phyloP scores from a whole-genome alignment of 2,113 vertebrate species.

The Prochilodus magdalenae region DNA sequence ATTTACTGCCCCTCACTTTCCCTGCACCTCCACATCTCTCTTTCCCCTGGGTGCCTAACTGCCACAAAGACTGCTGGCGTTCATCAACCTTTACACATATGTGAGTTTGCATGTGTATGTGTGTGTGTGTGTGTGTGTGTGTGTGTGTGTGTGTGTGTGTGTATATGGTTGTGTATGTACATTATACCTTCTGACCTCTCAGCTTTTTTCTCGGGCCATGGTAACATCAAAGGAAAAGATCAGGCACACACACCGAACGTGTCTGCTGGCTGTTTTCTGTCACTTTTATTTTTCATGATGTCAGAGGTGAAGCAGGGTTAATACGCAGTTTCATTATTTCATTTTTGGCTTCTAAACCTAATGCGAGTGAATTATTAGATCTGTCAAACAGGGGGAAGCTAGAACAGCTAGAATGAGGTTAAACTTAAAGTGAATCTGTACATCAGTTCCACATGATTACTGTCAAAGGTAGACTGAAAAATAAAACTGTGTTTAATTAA shows the following conservation, averaged over 20 bases:
- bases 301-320: neutral
- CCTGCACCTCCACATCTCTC: neutral
- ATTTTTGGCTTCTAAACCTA: neutral
- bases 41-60: conserved; percentile 2
- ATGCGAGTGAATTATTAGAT: neutral
- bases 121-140: conserved; percentile 7
- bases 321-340: neutral
- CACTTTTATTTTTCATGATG: neutral
- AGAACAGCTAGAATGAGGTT: too few relatives aligned
- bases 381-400: too few relatives aligned
- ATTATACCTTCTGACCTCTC: neutral
- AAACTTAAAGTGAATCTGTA: too few relatives aligned
- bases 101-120: neutral
- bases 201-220: neutral
- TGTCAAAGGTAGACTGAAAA: too few relatives aligned
- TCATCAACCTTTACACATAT: conserved; percentile 1
- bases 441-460: too few relatives aligned
- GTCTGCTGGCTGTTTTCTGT: neutral
- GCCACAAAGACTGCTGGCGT: neutral
- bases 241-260: neutral
- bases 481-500: too few relatives aligned
- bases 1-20: conserved; percentile 6
- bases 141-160: neutral
- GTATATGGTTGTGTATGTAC: neutral
- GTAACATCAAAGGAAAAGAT: neutral